These are phyloP conservation scores for Bombus haemorrhoidalis DNA, from an alignment of 1,140 invertebrate species.

Conservation along the genomic window DNA sequence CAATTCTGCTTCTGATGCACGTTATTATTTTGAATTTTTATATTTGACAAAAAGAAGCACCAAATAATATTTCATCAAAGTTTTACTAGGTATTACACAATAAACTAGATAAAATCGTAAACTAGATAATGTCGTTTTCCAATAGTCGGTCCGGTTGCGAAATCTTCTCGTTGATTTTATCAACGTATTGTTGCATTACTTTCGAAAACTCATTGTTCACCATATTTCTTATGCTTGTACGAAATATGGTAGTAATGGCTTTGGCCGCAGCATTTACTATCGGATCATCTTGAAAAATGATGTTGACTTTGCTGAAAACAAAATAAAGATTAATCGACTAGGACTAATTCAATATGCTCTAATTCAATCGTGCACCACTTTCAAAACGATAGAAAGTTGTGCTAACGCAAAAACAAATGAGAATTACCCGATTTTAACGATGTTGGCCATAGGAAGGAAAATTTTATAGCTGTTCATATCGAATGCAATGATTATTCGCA, in stretches of 20 bases:
- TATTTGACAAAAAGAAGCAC: background rate
- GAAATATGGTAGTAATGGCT: slow-evolving; percentile 20
- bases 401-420: background rate
- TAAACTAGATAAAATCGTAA: too few relatives aligned
- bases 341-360: too few relatives aligned
- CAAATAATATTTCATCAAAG: background rate
- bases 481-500: slow-evolving; percentile 1
- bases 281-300: slow-evolving; percentile 57
- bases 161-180: slow-evolving; percentile 35
- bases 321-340: background rate
- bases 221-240: background rate
- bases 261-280: slow-evolving; percentile 58
- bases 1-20: background rate
- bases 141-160: background rate
- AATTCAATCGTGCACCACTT: too few relatives aligned
- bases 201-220: slow-evolving; percentile 26
- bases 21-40: background rate
- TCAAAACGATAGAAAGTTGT: background rate
- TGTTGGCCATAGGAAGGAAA: slow-evolving; percentile 41
- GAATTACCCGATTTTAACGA: slow-evolving; percentile 61
- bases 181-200: background rate
- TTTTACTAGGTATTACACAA: too few relatives aligned
- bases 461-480: slow-evolving; percentile 40
- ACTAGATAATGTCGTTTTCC: too few relatives aligned
- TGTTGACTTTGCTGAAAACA: slow-evolving; percentile 43